Evolutionary conservation across 2,888 invertebrate species (phyloP).

Genomic region (Hoplodrina blanda): DNA sequence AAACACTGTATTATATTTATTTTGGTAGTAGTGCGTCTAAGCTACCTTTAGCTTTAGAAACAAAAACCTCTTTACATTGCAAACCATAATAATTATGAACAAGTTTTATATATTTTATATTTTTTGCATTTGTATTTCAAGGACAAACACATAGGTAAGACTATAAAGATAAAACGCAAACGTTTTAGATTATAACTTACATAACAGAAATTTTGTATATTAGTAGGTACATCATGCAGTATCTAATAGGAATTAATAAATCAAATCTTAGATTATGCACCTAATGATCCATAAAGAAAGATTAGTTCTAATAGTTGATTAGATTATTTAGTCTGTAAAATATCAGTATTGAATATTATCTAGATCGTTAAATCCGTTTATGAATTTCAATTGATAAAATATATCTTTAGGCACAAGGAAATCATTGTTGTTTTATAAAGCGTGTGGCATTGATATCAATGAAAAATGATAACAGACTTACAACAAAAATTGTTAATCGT

Average conservation of each 20-base stretch:
- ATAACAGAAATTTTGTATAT: background rate
- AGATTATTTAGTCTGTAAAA: slow-evolving; percentile 36
- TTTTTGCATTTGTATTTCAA: background rate
- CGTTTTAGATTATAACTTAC: slow-evolving; percentile 2
- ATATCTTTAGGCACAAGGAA: slow-evolving; percentile 8
- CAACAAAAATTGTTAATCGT: slow-evolving; percentile 26
- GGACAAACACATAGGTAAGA: background rate
- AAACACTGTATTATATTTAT: too few relatives aligned
- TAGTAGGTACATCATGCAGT: background rate
- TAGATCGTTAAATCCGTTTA: slow-evolving; percentile 29
- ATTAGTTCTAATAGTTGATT: slow-evolving; percentile 9
- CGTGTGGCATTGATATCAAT: slow-evolving; percentile 9
- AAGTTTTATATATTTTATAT: background rate
- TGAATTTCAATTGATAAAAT: slow-evolving; percentile 22
- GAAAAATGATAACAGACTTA: background rate
- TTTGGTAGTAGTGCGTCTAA: background rate
- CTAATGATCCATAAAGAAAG: slow-evolving; percentile 34
- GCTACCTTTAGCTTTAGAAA: background rate
- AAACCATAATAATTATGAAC: background rate
- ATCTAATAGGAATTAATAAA: slow-evolving; percentile 30
- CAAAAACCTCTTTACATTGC: background rate
- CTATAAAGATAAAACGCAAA: slow-evolving; percentile 4
- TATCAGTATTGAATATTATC: slow-evolving; percentile 35
- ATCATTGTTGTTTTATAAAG: slow-evolving; percentile 8
- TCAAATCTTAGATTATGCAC: slow-evolving; percentile 39